Base-by-base conservation (phyloP, 2,113 vertebrate genomes). In the Lota lota region DNA sequence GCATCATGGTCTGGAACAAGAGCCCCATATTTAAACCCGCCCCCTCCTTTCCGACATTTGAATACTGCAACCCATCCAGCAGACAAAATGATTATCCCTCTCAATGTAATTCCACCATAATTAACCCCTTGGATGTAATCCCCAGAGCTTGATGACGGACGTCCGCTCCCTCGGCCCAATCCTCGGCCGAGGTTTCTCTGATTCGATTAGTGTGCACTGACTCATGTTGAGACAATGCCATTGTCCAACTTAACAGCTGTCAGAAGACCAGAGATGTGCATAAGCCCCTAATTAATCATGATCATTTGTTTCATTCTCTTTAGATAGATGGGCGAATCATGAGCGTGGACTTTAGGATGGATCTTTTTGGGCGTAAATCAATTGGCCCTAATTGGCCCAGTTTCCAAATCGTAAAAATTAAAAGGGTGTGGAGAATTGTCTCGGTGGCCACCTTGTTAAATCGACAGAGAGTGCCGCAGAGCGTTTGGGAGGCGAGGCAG, bases 171-270 rank as follows among this genome's bases (percentile, higher is more conserved):
- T 77, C 57, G 78, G 78, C 71, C 74, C 73, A 81, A 74, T 80
- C 76, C 74, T 70, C 67, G 50, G 69, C 79, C 81, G 70, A 74
- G 78, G 74, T 85, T 86, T 74, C 33, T 66, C 60, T 83, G 85
- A 90, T 87, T 82, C 80, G 85, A 87, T 88, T 88, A 88, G 77
- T 58, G 21, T 62, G 76, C 81, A 67, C 66, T 83, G 85, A 89
- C 78, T 86, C 83, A 86, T 80, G 75, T 83, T 73, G 7, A 28
- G 69, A 84, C 86, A 85, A 87, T 80, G 63, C 64, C 47, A 15
- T 79, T 47, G 71, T 84, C 74, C 81, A 73, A 85, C 74, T 82
- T 83, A 87, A 88, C 91, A 90, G 85, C 89, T 91, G 88, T 83
- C 84, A 79, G 10, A 81, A 85, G 69, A 82, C 61, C 79, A 75